Evolutionary conservation across 2,888 invertebrate genomes (phyloP).

Genomic region (Seira ritae): DNA sequence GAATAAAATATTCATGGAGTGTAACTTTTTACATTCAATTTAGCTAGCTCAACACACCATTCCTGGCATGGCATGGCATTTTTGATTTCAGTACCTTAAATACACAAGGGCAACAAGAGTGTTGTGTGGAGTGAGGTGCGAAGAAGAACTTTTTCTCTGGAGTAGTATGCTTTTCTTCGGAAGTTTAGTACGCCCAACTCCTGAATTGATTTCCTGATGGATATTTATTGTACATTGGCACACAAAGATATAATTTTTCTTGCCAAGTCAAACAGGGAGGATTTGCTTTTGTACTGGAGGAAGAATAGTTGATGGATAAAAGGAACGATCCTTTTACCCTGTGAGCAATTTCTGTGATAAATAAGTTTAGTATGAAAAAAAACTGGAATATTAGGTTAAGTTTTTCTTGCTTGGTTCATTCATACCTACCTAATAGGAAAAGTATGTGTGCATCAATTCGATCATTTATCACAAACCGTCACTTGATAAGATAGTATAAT

Average conservation of each 20-base stretch:
- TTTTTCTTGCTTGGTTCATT: neutral
- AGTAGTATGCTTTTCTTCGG: neutral
- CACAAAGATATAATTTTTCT: conserved; percentile 11
- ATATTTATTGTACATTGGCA: conserved; percentile 3
- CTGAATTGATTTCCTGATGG: conserved; percentile 8
- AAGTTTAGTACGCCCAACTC: neutral
- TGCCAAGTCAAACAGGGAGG: neutral
- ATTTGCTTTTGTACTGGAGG: neutral
- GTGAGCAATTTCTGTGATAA: too few species aligned
- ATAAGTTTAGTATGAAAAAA: neutral
- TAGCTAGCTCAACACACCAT: too few species aligned
- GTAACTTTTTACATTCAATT: too few species aligned
- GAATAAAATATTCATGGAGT: too few species aligned
- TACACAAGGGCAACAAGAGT: neutral
- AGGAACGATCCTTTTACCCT: neutral
- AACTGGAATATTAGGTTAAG: conserved; percentile 6
- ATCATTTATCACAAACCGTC: neutral
- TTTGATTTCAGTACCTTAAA: too few species aligned
- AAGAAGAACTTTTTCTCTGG: neutral
- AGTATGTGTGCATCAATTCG: neutral
- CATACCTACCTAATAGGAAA: neutral
- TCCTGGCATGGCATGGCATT: too few species aligned
- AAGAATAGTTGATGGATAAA: neutral
- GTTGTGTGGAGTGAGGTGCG: neutral
- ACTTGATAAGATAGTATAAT: neutral